A percentile compares a stretch with the other conserved stretches of the same genome.
Evolutionary conservation across 1,140 invertebrate genomes (phyloP).

Genomic region (Pectinophora gossypiella): DNA sequence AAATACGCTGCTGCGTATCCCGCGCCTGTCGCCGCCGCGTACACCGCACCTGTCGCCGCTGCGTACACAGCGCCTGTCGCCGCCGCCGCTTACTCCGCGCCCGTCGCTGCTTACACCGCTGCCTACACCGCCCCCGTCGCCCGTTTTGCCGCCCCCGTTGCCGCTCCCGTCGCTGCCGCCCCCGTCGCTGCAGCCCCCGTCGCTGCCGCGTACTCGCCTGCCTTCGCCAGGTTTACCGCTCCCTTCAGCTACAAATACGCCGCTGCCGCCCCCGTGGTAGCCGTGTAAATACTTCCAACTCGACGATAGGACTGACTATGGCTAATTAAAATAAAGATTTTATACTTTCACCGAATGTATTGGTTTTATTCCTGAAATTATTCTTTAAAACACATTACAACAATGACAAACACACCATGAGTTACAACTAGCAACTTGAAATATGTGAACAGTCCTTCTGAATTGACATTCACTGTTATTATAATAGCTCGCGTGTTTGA

Average conservation of each 20-base stretch:
- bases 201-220: not conserved
- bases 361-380: not conserved
- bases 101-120: conserved; percentile 18
- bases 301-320: not conserved
- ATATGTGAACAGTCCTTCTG: no score
- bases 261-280: not conserved
- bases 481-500: no score
- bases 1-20: not conserved
- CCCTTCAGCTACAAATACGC: not conserved
- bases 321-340: conserved; percentile 3
- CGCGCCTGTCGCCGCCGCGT: conserved; percentile 7
- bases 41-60: conserved; percentile 25
- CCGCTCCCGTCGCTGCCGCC: not conserved
- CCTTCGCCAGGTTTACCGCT: not conserved
- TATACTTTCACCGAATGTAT: not conserved
- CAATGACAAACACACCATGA: no score
- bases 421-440: no score
- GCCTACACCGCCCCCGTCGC: not conserved
- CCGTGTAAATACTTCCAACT: not conserved
- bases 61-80: conserved; percentile 27
- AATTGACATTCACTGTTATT: no score
- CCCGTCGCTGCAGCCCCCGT: not conserved
- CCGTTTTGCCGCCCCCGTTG: not conserved
- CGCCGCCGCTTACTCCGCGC: conserved; percentile 17
- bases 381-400: not conserved